Conservation (phyloP, 2,113 vertebrate genomes). For the Apistogramma diplotaenia region DNA sequence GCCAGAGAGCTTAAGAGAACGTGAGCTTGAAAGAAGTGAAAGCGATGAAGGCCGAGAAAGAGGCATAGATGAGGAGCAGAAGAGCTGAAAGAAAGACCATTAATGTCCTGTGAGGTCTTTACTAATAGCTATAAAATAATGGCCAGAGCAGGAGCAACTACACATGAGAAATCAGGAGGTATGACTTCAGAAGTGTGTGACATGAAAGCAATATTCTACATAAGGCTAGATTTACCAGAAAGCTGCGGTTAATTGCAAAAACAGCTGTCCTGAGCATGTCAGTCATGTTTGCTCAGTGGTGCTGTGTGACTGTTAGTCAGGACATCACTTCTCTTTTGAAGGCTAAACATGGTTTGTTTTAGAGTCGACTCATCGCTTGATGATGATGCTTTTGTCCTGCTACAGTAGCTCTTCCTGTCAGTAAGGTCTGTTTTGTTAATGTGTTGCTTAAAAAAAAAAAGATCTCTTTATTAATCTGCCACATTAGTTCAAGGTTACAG, state of each 20-base stretch:
- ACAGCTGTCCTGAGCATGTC: background rate
- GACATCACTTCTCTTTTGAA: background rate
- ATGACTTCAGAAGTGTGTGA: background rate
- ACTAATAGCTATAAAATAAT: conserved; percentile 25
- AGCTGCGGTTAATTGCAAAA: conserved; percentile 1
- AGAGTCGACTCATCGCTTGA: background rate
- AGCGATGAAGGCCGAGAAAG: background rate
- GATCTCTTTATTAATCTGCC: background rate
- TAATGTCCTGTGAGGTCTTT: background rate
- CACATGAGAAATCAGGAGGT: background rate
- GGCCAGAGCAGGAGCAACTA: background rate
- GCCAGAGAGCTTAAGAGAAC: conserved; percentile 39
- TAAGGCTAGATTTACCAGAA: conserved; percentile 19
- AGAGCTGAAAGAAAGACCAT: conserved; percentile 3
- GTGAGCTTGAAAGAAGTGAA: conserved; percentile 7
- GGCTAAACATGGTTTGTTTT: conserved; percentile 9
- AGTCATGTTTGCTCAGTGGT: conserved; percentile 1
- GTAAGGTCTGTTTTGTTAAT: background rate
- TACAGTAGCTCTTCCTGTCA: background rate
- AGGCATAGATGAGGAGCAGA: background rate
- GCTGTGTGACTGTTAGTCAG: conserved; percentile 2
- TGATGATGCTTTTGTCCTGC: conserved; percentile 17
- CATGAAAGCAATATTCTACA: background rate
- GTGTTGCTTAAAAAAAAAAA: background rate
- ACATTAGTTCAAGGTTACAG: background rate